Conservation (phyloP, 2,888 invertebrate species). For the Drosophila putrida region DNA sequence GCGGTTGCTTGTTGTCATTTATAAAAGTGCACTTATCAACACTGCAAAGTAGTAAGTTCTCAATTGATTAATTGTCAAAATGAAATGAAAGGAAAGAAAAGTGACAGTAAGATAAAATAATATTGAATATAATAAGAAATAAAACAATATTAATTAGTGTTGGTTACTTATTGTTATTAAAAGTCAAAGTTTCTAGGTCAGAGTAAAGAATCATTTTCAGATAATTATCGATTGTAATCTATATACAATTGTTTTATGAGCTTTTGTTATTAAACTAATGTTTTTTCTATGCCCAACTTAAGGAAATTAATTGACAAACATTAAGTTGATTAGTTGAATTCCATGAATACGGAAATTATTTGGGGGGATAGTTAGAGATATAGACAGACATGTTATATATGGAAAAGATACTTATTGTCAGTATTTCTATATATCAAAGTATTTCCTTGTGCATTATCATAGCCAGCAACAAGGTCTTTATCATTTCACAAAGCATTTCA, state of each 20-base stretch:
- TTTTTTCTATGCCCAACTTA: background rate
- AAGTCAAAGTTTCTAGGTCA: background rate
- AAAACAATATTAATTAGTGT: background rate
- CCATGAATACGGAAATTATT: conserved; percentile 12
- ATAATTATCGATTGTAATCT: background rate
- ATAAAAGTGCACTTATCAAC: background rate
- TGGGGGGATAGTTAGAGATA: background rate
- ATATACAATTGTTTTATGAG: background rate
- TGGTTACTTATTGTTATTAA: background rate
- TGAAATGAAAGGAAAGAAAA: too few relatives aligned
- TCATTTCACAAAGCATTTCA: conserved; percentile 40
- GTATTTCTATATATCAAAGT: conserved; percentile 1
- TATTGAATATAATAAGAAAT: background rate
- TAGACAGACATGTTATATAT: background rate
- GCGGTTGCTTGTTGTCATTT: background rate
- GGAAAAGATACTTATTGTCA: background rate
- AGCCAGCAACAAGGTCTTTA: conserved; percentile 19
- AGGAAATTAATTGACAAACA: background rate
- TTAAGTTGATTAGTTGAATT: background rate
- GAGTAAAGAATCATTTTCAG: background rate
- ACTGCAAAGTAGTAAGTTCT: background rate
- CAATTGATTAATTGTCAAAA: conserved; percentile 1
- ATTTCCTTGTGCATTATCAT: conserved; percentile 49
- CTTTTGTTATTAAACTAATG: conserved; percentile 6
- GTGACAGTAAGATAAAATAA: background rate